phyloP scores from a whole-genome alignment of 2,797 vertebrate genomes.

The Harpagifer antarcticus region DNA sequence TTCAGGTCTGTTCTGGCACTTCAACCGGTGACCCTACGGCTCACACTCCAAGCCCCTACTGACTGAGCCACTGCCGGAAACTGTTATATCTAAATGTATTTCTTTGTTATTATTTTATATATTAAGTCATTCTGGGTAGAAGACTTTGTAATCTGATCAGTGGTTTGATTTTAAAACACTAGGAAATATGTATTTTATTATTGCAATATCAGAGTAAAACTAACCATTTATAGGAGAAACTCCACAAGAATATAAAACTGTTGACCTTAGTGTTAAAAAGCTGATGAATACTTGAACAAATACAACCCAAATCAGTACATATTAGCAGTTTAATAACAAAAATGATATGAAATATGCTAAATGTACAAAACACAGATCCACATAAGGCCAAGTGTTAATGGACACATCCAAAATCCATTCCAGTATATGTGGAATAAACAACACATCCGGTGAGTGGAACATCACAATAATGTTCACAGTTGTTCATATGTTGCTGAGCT shows the following conservation, averaged over 20 bases:
- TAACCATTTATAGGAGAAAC: neutral
- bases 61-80: no score
- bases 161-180: no score
- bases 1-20: no score
- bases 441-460: neutral
- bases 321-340: constrained; percentile 13
- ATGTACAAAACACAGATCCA: constrained; percentile 1
- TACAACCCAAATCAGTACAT: neutral
- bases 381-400: neutral
- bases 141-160: no score
- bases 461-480: neutral
- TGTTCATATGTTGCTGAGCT: constrained; percentile 68
- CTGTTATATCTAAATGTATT: no score
- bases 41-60: no score
- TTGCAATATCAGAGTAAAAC: no score
- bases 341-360: neutral
- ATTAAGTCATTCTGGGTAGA: no score
- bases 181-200: no score
- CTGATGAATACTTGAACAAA: neutral
- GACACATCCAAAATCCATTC: neutral
- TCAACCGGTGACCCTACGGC: no score
- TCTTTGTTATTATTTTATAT: no score
- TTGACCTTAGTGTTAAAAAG: neutral
- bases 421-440: neutral
- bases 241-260: neutral